Base-by-base conservation (phyloP, 2,888 invertebrate genomes). In the Hirtodrosophila histrioides region DNA sequence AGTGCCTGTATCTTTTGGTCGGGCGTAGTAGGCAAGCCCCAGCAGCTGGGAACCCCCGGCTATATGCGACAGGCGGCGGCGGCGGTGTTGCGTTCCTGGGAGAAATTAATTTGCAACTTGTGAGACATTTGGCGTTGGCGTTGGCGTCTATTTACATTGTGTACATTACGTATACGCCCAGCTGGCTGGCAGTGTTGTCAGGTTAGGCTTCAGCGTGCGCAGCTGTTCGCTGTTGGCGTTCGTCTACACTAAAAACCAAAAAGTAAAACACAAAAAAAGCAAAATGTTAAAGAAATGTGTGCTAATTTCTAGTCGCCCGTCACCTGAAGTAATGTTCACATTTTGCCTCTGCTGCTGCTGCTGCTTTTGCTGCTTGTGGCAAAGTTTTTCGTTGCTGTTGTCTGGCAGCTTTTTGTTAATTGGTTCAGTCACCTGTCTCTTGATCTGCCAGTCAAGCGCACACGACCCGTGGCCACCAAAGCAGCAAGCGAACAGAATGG, bases 61-160 rank as follows among this genome's bases (percentile, higher is more conserved):
- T 54, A 63, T 48, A 50, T 55, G 71, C 71, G 66, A 53, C 69
- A 62, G 51, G 43, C 45, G 43, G n/a, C n/a, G 43, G n/a, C n/a
- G 2, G 17, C 17, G 46, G 57, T 58, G 61, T 60, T 61, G 65
- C 67, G 82, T 77, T 89, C 89, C 88, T 85, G 69, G 64, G 89
- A 89, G 89, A 90, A 89, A 90, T 90, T 90, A 90, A 90, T 90
- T 89, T 90, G 77, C 84, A 88, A 88, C 85, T 89, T 90, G 88
- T 78, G 83, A 86, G 88, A 88, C 90, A 89, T 89, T 89, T 81
- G 86, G 78, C 68, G 64, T 71, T 81, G 86, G 78, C 68, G 64
- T 71, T 66, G 80, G 84, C 86, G 68, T 75, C 86, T 88, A 88
- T 88, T 88, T 88, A 88, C 88, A 80, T 83, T 83, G 88, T 88